Base-by-base conservation (phyloP, 2,888 invertebrate genomes). In the Sclerodermus sp. region DNA sequence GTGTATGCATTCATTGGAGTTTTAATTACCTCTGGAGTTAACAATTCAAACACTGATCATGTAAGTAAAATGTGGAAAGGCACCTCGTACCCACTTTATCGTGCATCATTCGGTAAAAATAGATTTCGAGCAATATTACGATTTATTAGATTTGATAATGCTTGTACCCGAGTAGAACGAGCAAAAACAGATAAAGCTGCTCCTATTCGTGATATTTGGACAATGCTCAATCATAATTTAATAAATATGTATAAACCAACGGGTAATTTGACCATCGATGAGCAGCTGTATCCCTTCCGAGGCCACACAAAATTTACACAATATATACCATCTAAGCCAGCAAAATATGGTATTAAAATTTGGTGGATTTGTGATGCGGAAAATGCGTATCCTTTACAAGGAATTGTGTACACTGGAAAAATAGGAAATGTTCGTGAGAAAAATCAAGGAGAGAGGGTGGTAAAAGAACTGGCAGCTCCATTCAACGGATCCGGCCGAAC, bases 141-240 rank as follows among this genome's bases (percentile, higher is more conserved):
- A 29, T 69, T 67, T 52, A 53, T 71, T 34, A 47, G 64, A 42
- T 71, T 71, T 51, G 66, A 73, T 43, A 60, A 70, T 47, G 40
- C 16, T 16, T 63, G 55, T 50, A 71, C 66, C 30, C 65, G 68
- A 44, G 32, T 10, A 31, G 37, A 57, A 15, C 62, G 60, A 38
- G 39, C 42, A 47, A 38, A 60, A 49, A 41, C 45, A 14, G 68
- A 72, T 47, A 71, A 68, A 58, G 64, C 60, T 30, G 67, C 68
- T 45, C 46, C 55, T 12, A 57, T 64, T 30, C 47, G 54, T 29
- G 57, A 62, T 39, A 32, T 66, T 8, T 74, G 68, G 68, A 57
- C 44, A 47, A 67, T 70, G 64, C 29, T 71, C 30, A 71, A 68
- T 57, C 47, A 53, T 36, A 71, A 71, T 62, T 55, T 70, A 37